Percentiles rank a stretch among this genome's conserved stretches.
phyloP scores from a whole-genome alignment of 2,888 invertebrate species.

The Stenodema calcarata region DNA sequence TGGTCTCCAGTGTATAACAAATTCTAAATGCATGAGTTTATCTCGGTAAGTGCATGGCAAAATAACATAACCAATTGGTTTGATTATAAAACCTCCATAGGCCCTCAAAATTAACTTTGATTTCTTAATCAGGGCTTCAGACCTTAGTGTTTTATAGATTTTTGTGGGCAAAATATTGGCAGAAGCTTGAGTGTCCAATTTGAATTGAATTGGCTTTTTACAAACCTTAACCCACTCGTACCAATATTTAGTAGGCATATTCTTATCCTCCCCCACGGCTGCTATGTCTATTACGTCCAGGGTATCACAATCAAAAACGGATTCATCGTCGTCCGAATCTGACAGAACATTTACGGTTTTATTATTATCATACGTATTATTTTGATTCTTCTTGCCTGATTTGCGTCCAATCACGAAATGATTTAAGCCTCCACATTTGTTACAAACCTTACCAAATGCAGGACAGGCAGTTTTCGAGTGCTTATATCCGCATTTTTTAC shows the following conservation, averaged over 20 bases:
- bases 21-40: neutral
- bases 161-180: neutral
- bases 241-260: too few species aligned
- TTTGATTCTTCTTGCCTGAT: neutral
- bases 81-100: neutral
- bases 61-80: neutral
- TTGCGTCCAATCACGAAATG: neutral
- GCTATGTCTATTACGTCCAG: neutral
- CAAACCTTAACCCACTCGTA: neutral
- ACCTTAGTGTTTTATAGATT: neutral
- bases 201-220: neutral
- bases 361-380: neutral
- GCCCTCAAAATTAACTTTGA: neutral
- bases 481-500: slow-evolving; percentile 3
- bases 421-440: neutral
- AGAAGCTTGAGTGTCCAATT: neutral
- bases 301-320: neutral
- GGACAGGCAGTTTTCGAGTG: neutral
- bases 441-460: neutral
- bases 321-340: neutral
- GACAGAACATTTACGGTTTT: neutral
- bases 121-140: neutral
- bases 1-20: too few species aligned
- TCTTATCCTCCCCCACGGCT: neutral
- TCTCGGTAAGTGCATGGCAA: neutral